These are phyloP conservation scores for Conus canariensis DNA, from an alignment of 2,888 invertebrate genomes.

Conservation along the genomic window DNA sequence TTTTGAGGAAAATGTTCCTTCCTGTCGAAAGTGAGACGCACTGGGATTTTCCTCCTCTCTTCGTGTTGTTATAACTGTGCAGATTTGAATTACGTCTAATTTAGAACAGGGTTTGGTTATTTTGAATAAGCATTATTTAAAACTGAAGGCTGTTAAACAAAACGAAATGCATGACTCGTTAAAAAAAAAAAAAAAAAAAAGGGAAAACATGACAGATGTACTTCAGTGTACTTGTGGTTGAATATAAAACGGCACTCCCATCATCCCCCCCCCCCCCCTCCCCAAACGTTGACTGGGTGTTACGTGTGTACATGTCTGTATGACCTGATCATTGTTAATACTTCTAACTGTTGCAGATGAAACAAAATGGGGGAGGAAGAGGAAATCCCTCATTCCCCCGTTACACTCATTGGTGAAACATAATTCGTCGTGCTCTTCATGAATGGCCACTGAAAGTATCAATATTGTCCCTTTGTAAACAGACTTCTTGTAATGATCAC, in stretches of 20 bases:
- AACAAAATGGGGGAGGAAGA: background rate
- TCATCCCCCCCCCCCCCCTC: too few species aligned
- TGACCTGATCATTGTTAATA: background rate
- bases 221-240: background rate
- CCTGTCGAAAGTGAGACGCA: too few species aligned
- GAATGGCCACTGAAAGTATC: background rate
- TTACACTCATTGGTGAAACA: background rate
- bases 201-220: background rate
- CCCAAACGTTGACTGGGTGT: background rate
- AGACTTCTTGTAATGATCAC: constrained; percentile 6
- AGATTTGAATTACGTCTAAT: too few species aligned
- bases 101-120: too few species aligned
- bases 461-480: constrained; percentile 16
- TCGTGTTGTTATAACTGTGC: too few species aligned
- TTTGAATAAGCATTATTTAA: too few species aligned
- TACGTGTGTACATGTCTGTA: background rate
- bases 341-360: background rate
- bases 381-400: background rate
- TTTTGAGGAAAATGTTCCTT: too few species aligned
- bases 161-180: too few species aligned
- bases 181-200: background rate
- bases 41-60: too few species aligned
- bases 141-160: too few species aligned
- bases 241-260: background rate
- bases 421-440: background rate